Percentiles rank a stretch among this genome's conserved stretches.
These are phyloP conservation scores for Ephialtes manifestator DNA, from an alignment of 2,888 invertebrate genomes.

Conservation along the genomic window DNA sequence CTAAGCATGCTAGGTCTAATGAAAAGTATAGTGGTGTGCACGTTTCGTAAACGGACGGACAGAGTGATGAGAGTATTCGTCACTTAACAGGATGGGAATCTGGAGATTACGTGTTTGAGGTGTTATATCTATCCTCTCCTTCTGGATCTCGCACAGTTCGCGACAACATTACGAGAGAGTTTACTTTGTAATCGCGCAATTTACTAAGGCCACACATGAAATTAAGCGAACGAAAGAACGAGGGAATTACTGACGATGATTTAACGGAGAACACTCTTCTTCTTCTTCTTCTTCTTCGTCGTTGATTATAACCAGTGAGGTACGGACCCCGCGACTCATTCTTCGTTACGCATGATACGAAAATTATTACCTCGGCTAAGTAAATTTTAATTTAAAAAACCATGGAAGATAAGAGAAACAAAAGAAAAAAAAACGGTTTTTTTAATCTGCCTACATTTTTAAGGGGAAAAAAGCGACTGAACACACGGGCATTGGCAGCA, in stretches of 20 bases:
- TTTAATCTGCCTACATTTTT: conserved; percentile 59
- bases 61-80: conserved; percentile 10
- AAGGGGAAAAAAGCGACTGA: conserved; percentile 73
- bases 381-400: conserved; percentile 63
- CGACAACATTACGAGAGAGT: conserved; percentile 4
- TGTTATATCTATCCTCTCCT: conserved; percentile 20
- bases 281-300: conserved; percentile 8
- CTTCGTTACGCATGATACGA: conserved; percentile 38
- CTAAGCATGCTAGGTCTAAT: conserved; percentile 83
- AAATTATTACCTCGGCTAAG: conserved; percentile 71
- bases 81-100: conserved; percentile 27
- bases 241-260: conserved; percentile 24
- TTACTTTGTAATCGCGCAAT: conserved; percentile 30
- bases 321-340: conserved; percentile 17
- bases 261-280: neutral
- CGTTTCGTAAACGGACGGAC: conserved; percentile 70
- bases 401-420: conserved; percentile 10
- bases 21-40: conserved; percentile 77
- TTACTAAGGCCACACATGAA: conserved; percentile 3
- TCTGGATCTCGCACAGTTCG: conserved; percentile 33
- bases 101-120: conserved; percentile 17
- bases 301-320: conserved; percentile 34
- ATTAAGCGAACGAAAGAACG: conserved; percentile 8
- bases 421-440: conserved; percentile 62
- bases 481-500: conserved; percentile 77